These are phyloP conservation scores for Acrocyrtus sp. DNA, from an alignment of 2,888 invertebrate genomes.

Conservation along the genomic window DNA sequence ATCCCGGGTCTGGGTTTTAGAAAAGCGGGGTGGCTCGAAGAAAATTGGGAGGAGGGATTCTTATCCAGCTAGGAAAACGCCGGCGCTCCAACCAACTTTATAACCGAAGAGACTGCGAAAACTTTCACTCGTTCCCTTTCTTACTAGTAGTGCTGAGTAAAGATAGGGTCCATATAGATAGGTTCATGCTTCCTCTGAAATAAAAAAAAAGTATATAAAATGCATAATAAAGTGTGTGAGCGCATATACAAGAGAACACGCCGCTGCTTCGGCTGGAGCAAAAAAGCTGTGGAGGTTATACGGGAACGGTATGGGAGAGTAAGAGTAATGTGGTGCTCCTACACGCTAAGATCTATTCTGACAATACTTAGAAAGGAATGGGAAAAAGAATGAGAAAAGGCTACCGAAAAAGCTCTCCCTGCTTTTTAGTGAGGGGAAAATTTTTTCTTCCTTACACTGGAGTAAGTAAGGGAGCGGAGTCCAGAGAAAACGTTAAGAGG, in stretches of 20 bases:
- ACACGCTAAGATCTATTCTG: conserved; percentile 33
- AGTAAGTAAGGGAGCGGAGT: conserved; percentile 28
- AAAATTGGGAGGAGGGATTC: conserved; percentile 60
- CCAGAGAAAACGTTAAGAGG: conserved; percentile 45
- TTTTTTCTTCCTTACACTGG: conserved; percentile 35
- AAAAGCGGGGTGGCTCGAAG: conserved; percentile 61
- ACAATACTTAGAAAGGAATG: conserved; percentile 38
- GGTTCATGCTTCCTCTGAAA: no score
- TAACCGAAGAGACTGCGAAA: conserved; percentile 61
- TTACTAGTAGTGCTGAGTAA: no score
- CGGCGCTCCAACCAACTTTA: conserved; percentile 61
- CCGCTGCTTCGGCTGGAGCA: no score
- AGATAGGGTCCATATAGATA: no score
- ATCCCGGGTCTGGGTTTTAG: conserved; percentile 47
- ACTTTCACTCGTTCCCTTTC: conserved; percentile 61
- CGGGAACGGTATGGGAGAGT: conserved; percentile 16
- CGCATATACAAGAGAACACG: no score
- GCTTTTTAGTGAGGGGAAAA: conserved; percentile 28
- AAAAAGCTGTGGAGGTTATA: no score
- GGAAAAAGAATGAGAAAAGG: conserved; percentile 34
- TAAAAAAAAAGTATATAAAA: no score
- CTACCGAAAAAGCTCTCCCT: conserved; percentile 33
- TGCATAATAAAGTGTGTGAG: no score
- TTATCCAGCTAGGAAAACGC: conserved; percentile 60
- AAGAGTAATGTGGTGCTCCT: conserved; percentile 27